Base-by-base conservation (phyloP, 1,140 invertebrate genomes). In the Linepithema humile region DNA sequence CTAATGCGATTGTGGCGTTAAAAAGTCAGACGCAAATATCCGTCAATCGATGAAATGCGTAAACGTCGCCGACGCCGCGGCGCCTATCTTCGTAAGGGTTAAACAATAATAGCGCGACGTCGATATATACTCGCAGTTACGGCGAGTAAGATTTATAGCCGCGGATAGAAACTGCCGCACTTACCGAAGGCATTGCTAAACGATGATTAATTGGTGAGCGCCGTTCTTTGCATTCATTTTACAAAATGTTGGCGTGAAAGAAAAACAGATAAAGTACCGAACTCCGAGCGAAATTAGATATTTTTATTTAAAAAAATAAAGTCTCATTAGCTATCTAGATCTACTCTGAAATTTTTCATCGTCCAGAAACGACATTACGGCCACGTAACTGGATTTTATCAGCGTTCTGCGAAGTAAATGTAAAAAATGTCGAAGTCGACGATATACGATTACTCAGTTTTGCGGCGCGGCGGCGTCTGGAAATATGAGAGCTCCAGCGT, bases 401-500 rank as follows among this genome's bases (percentile, higher is more conserved):
- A 55, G 48, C 75, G 48, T 55, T 55, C n/a, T 29, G 10, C 23
- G 17, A 55, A 43, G 48, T 80, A 80, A 80, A 80, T 32, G 48
- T 55, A 70, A 80, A 80, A 70, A 80, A 80, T 55, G 35, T 80
- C 75, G 75, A 80, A 80, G 48, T 35, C 35, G 75, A 70, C 75
- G 75, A 78, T 78, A 78, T 55, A 67, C 48, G 64, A 80, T 80
- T 80, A 80, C 64, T 80, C 38, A 80, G 64, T 70, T 70, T 55
- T 57, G 64, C 35, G 35, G 64, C 23, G 48, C 48, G 48, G 45
- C 48, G 48, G 48, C 38, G 75, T 64, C 26, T 23, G 23, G 38
- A 89, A 85, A 78, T 89, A 53, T 73, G 75, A 86, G 82, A 88
- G 67, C 80, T 53, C 64, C 40, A 57, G 38, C 77, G 65, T 85